Conservation (phyloP, 2,113 vertebrate species). For the Oxyura jamaicensis region DNA sequence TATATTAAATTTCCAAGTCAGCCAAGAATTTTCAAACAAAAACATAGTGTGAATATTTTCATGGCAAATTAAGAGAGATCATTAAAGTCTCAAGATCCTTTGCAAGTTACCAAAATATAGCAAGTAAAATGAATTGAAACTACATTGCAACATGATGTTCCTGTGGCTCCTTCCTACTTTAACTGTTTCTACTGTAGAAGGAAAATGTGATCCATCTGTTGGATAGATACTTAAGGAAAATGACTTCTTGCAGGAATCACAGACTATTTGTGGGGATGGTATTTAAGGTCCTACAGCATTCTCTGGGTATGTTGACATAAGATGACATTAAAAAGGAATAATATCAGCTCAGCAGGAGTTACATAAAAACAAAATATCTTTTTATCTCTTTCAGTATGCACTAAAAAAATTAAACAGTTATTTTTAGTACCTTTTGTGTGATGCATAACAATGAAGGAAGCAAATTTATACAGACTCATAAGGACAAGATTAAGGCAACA, state of each 20-base stretch:
- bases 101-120: background rate
- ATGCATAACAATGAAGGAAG: slow-evolving; percentile 49
- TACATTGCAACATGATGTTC: background rate
- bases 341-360: slow-evolving; percentile 52
- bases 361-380: slow-evolving; percentile 49
- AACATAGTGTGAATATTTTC: background rate
- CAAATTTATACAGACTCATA: slow-evolving; percentile 49
- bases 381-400: slow-evolving; percentile 31
- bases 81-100: background rate
- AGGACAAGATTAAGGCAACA: slow-evolving; percentile 47
- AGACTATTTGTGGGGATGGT: slow-evolving; percentile 43
- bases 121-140: slow-evolving; percentile 24
- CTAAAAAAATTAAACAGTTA: background rate
- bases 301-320: slow-evolving; percentile 52
- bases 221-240: slow-evolving; percentile 53
- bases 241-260: slow-evolving; percentile 50
- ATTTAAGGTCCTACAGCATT: slow-evolving; percentile 52
- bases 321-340: slow-evolving; percentile 53
- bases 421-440: slow-evolving; percentile 35
- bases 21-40: background rate
- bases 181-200: slow-evolving; percentile 27
- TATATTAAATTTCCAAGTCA: background rate
- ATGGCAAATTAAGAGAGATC: background rate
- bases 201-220: slow-evolving; percentile 64
- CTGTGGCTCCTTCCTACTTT: slow-evolving; percentile 45